Conservation (phyloP, 1,140 invertebrate species). For the Drosophila rufa region DNA sequence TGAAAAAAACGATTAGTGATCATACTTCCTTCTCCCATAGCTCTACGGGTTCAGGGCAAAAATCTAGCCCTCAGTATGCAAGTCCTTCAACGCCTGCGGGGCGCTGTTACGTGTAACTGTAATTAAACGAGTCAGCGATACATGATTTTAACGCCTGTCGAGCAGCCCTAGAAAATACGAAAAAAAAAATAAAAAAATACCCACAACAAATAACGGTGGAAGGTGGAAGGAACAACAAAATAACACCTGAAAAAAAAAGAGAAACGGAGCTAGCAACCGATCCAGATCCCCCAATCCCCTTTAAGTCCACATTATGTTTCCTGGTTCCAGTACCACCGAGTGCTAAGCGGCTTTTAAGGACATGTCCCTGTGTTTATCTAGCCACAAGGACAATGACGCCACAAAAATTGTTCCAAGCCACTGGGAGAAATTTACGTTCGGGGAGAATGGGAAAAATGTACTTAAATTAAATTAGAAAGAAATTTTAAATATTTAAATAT, state of each 20-base stretch:
- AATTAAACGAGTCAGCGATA: slow-evolving; percentile 82
- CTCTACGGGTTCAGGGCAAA: background rate
- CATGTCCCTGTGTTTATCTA: slow-evolving; percentile 64
- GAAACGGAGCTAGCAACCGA: slow-evolving; percentile 12
- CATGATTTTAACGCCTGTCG: slow-evolving; percentile 82
- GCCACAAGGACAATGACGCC: slow-evolving; percentile 75
- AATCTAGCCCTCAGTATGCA: slow-evolving; percentile 8
- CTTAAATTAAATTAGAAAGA: too few relatives aligned
- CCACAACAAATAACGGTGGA: slow-evolving; percentile 38
- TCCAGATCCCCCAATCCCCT: slow-evolving; percentile 38
- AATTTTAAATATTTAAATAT: background rate
- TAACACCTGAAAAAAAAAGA: slow-evolving; percentile 35
- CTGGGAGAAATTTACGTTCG: slow-evolving; percentile 11
- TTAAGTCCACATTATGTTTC: slow-evolving; percentile 68
- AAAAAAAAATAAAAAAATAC: background rate
- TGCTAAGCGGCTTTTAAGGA: slow-evolving; percentile 80
- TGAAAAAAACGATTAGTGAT: background rate
- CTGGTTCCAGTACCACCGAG: slow-evolving; percentile 23
- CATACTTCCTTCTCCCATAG: background rate
- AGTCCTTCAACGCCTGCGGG: slow-evolving; percentile 3
- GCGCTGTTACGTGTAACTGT: slow-evolving; percentile 76
- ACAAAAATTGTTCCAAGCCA: slow-evolving; percentile 52
- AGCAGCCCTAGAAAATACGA: slow-evolving; percentile 39
- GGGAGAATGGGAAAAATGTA: too few relatives aligned
- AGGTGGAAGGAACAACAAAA: slow-evolving; percentile 14